Conservation (phyloP, 2,797 vertebrate species). For the Babyrousa celebensis region DNA sequence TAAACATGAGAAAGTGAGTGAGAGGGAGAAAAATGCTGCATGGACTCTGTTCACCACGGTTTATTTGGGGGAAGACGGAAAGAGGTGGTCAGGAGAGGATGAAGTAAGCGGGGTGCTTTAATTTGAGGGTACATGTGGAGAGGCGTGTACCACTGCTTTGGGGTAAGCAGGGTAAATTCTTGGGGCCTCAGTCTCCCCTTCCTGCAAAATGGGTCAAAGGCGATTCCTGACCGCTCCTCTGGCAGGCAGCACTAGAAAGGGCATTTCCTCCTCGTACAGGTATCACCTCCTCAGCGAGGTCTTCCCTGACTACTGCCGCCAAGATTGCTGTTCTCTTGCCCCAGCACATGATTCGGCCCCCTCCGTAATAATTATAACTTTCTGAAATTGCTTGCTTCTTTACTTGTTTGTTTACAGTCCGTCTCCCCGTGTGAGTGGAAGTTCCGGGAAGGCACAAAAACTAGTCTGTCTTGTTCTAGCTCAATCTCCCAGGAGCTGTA, state of each 20-base stretch:
- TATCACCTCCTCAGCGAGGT: constrained; percentile 30
- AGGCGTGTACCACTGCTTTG: neutral
- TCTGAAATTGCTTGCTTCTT: neutral
- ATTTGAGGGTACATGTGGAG: neutral
- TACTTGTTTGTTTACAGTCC: neutral
- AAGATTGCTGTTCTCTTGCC: neutral
- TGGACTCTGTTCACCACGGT: neutral
- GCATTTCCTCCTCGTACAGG: neutral
- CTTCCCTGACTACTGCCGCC: neutral
- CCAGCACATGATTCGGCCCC: neutral
- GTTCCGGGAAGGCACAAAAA: constrained; percentile 47
- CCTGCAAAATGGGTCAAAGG: constrained; percentile 26
- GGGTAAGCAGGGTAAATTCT: neutral
- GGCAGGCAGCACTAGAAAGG: no score
- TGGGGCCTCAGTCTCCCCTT: neutral
- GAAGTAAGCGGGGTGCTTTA: neutral
- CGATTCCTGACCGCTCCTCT: neutral
- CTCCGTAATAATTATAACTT: constrained; percentile 13
- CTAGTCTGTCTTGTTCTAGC: neutral
- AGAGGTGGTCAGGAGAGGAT: neutral
- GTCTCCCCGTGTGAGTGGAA: neutral
- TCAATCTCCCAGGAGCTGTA: neutral
- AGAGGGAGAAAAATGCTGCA: neutral
- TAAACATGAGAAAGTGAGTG: neutral
- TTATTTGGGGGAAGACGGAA: neutral